These are phyloP conservation scores for Macrosiphum euphorbiae DNA, from an alignment of 2,888 invertebrate species.

Conservation along the genomic window DNA sequence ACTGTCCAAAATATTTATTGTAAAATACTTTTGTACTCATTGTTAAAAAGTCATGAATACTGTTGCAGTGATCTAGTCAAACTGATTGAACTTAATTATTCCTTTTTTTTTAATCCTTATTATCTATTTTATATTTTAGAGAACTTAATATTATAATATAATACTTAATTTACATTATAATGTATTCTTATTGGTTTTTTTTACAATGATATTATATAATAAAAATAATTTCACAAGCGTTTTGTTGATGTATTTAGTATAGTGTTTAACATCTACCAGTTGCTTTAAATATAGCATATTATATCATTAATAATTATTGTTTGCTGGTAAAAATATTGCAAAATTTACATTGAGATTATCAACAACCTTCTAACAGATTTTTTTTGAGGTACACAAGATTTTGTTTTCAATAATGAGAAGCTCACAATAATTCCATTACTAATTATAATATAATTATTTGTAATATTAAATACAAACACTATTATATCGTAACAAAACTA, in stretches of 20 bases:
- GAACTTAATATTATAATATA: constrained; percentile 16
- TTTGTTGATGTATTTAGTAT: background rate
- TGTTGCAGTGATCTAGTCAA: constrained; percentile 44
- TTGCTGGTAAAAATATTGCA: background rate
- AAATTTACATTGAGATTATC: background rate
- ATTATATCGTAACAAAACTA: no score
- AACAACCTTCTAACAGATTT: background rate
- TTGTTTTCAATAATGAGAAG: background rate
- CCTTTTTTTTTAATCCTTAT: background rate
- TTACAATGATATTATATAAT: background rate
- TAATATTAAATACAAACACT: no score
- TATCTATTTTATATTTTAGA: constrained; percentile 16
- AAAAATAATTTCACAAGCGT: background rate
- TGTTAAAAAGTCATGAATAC: background rate
- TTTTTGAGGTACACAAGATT: background rate
- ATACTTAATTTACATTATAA: background rate
- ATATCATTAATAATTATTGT: background rate
- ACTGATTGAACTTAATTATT: background rate
- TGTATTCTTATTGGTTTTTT: background rate
- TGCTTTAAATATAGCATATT: background rate
- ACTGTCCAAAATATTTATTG: background rate
- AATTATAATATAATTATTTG: no score
- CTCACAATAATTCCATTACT: no score
- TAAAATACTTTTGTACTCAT: background rate
- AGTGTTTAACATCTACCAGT: background rate